Conservation (phyloP, 2,797 vertebrate genomes). For the Sorex maritimensis region DNA sequence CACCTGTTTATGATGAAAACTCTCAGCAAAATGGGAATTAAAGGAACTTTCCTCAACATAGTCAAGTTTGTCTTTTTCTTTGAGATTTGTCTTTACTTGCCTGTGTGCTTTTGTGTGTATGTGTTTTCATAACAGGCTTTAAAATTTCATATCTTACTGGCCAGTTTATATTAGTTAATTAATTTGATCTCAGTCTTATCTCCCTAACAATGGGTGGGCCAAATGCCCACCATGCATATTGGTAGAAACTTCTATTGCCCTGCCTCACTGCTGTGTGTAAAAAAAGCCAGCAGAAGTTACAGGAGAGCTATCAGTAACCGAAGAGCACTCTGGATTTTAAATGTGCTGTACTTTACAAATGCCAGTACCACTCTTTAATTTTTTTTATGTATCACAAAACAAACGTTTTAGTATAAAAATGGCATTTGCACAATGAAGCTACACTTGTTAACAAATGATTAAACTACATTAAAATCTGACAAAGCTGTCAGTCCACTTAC, state of each 20-base stretch:
- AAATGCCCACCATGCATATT: not conserved
- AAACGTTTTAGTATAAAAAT: conserved; percentile 75
- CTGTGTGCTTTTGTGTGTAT: not conserved
- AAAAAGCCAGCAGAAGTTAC: not conserved
- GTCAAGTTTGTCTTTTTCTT: conserved; percentile 9
- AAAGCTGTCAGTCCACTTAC: not conserved
- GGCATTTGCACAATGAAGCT: conserved; percentile 62
- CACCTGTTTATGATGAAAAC: too few relatives aligned
- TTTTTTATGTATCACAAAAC: conserved; percentile 74
- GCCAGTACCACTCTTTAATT: not conserved
- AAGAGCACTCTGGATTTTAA: not conserved
- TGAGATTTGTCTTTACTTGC: conserved; percentile 17
- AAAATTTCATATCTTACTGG: conserved; percentile 34
- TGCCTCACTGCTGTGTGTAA: rapidly evolving
- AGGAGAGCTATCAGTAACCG: not conserved
- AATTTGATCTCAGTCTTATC: not conserved
- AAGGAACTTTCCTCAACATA: too few relatives aligned
- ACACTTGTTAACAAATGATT: conserved; percentile 45
- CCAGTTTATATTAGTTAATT: conserved; percentile 36
- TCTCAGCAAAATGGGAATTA: too few relatives aligned
- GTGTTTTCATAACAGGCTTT: conserved; percentile 26
- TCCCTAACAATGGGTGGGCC: not conserved
- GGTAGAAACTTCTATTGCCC: not conserved
- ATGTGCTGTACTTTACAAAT: not conserved
- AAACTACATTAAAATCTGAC: conserved; percentile 65